Percentiles rank a stretch among this genome's conserved stretches.
Evolutionary conservation across 1,140 invertebrate genomes (phyloP).

Genomic region (Latrodectus geometricus): DNA sequence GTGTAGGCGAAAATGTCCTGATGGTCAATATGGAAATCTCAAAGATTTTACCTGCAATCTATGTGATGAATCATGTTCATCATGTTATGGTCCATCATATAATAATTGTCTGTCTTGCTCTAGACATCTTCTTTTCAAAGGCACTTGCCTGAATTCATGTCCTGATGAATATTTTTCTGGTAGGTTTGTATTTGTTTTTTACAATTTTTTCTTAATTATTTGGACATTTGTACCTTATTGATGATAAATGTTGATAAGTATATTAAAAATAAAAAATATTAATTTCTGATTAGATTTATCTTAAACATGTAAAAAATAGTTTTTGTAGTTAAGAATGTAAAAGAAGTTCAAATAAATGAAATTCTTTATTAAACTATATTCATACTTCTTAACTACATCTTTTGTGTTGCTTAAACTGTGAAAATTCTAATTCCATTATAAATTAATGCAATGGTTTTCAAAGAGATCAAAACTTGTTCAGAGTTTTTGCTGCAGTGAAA

Average conservation of each 20-base stretch:
- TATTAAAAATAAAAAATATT: background rate
- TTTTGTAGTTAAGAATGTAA: background rate
- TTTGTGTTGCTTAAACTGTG: too few species aligned
- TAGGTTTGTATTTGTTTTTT: constrained; percentile 13
- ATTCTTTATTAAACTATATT: too few species aligned
- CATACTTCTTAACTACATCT: too few species aligned
- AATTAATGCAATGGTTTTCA: too few species aligned
- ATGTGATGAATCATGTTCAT: constrained; percentile 79
- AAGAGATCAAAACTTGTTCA: too few species aligned
- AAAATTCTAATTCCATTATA: too few species aligned
- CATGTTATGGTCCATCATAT: constrained; percentile 78
- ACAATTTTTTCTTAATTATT: background rate
- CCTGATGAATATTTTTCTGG: constrained; percentile 77
- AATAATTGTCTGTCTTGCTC: constrained; percentile 78
- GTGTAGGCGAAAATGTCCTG: constrained; percentile 25
- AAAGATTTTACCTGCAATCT: constrained; percentile 75
- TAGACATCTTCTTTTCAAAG: constrained; percentile 76
- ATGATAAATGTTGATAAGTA: background rate
- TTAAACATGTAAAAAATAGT: background rate
- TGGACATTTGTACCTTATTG: too few species aligned
- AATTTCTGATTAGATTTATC: background rate
- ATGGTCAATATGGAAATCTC: constrained; percentile 68
- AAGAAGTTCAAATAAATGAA: background rate
- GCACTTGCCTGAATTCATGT: constrained; percentile 79
- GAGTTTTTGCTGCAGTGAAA: too few species aligned